phyloP scores from a whole-genome alignment of 2,888 invertebrate genomes.

The Eupithecia inturbata region DNA sequence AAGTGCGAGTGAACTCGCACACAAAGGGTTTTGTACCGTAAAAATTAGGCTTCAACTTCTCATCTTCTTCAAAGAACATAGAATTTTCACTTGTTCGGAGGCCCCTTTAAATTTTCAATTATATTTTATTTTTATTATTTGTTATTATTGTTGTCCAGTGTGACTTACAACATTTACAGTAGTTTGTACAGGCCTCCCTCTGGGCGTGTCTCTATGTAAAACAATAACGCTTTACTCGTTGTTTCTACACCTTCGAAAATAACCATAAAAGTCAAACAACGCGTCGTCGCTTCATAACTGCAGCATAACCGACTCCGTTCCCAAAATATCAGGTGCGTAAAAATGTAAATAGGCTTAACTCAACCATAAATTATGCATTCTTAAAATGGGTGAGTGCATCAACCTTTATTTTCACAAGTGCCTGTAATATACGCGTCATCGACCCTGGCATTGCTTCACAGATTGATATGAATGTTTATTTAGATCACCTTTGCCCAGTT shows the following conservation, averaged over 20 bases:
- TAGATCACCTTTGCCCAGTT: conserved; percentile 50
- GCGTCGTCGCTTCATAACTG: not conserved
- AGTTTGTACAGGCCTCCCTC: not conserved
- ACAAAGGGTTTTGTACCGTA: no score
- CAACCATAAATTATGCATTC: conserved; percentile 32
- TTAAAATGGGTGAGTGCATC: conserved; percentile 41
- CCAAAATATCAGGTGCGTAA: conserved; percentile 24
- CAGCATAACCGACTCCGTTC: not conserved
- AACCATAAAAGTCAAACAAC: not conserved
- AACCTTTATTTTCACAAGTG: conserved; percentile 47
- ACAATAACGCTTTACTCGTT: not conserved
- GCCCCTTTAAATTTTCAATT: no score
- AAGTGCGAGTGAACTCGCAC: no score
- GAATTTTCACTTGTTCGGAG: no score
- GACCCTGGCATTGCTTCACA: conserved; percentile 47
- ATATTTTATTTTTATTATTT: no score
- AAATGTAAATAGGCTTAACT: conserved; percentile 23
- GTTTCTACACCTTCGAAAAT: not conserved
- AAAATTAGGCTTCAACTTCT: no score
- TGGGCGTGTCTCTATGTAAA: not conserved
- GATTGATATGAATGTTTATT: conserved; percentile 59
- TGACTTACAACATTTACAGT: no score
- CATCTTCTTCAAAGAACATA: no score
- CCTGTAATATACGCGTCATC: conserved; percentile 40
- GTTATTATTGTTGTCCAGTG: no score